These are phyloP conservation scores for Pelodytes ibericus DNA, from an alignment of 2,797 vertebrate genomes.

Conservation along the genomic window DNA sequence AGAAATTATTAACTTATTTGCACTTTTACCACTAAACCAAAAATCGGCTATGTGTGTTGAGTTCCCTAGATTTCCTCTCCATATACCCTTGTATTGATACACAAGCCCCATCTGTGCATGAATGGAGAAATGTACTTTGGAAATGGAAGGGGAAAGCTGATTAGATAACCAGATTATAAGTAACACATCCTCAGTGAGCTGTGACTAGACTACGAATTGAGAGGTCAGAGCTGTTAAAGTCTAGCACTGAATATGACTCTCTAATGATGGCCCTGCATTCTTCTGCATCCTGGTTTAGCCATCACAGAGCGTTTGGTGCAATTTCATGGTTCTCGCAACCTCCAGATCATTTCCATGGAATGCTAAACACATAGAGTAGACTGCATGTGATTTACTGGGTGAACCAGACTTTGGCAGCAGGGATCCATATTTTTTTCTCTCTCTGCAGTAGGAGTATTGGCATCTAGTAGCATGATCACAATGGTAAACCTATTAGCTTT, in stretches of 20 bases:
- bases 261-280: not conserved
- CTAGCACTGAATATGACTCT: not conserved
- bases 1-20: no score
- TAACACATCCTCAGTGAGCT: conserved; percentile 46
- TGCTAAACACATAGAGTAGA: conserved; percentile 12
- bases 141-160: conserved; percentile 48
- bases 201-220: conserved; percentile 62
- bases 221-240: not conserved
- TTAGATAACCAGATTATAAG: conserved; percentile 59
- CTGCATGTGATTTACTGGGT: conserved; percentile 6
- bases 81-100: conserved; percentile 14
- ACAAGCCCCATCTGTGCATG: not conserved
- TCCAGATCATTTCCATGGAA: not conserved
- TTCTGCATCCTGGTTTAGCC: not conserved
- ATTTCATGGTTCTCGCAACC: conserved; percentile 7
- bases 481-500: conserved; percentile 35
- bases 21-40: conserved; percentile 14
- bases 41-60: conserved; percentile 49
- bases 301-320: conserved; percentile 4
- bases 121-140: not conserved
- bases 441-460: conserved; percentile 14
- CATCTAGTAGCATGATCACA: conserved; percentile 3
- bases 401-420: not conserved
- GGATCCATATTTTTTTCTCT: not conserved
- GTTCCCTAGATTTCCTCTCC: conserved; percentile 54